phyloP scores from a whole-genome alignment of 2,797 vertebrate species.

The Natrix natrix region DNA sequence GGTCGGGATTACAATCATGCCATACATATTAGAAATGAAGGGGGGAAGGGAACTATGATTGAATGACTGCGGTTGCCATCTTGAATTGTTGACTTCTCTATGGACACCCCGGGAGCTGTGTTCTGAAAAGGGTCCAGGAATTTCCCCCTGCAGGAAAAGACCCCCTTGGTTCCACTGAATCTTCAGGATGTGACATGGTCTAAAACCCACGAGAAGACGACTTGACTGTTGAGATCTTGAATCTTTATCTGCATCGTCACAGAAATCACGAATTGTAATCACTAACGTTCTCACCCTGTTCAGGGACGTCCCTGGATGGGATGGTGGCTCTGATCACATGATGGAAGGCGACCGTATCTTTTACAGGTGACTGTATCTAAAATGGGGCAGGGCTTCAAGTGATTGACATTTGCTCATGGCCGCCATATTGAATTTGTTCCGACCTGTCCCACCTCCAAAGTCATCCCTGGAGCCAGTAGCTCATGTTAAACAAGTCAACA shows the following conservation, averaged over 20 bases:
- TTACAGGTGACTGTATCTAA: neutral
- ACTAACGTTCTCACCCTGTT: neutral
- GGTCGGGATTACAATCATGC: neutral
- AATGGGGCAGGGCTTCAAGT: neutral
- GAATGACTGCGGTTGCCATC: neutral
- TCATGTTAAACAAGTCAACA: neutral
- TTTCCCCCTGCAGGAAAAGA: no score
- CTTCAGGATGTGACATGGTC: neutral
- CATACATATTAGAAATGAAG: neutral
- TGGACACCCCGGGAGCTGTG: no score
- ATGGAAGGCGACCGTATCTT: neutral
- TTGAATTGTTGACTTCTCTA: neutral
- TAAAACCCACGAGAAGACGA: no score
- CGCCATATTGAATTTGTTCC: no score
- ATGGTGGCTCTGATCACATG: neutral
- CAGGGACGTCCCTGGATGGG: neutral
- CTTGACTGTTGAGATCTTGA: neutral
- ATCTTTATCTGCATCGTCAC: neutral
- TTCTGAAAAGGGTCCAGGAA: no score
- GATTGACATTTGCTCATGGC: neutral
- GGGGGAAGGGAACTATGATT: neutral
- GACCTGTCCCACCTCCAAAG: neutral
- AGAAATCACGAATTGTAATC: neutral
- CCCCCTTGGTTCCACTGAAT: neutral
- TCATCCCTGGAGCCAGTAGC: neutral